Evolutionary conservation across 2,888 invertebrate genomes (phyloP), one percentile per base, ranked within the genome.

Genomic region (Tetanocera ferruginea): DNA sequence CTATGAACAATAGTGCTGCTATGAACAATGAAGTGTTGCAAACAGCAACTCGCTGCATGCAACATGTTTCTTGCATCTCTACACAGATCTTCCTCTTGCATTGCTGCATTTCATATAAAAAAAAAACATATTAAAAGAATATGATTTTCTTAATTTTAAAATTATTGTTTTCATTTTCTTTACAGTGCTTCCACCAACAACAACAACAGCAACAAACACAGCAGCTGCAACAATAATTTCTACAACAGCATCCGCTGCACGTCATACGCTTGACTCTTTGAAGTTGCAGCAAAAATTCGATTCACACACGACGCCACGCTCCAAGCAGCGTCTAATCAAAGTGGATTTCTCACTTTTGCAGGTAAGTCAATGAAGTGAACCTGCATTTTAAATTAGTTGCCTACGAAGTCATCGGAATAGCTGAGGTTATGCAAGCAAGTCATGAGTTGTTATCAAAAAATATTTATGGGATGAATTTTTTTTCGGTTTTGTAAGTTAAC

Each of bases 321-420:
- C 88, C 78, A 86, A 87, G 79, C 89, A 89, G 86, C 92, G 95
- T 85, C 93, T 96, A 85, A 96, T 96, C 90, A 96, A 96, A 92
- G 95, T 96, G 81, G 96, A 96, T 91, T 94, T 95, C 90, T 93
- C 94, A 85, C 92, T 94, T 87, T 91, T 94, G 85, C 92, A 93
- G 92, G 93, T 94, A 85, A 91, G 91, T 86, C 62, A 49, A 19
- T 72, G 9, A 55, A 14, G 23, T 28, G 31, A n/a, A 34, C 31
- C 31, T 19, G 14, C n/a, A n/a, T n/a, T 34, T 66, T 34, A 66
- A 34, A 6, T 37, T 37, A 6, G 11, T 43, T 43, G 43, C 43
- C 43, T 14, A 43, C 11, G 43, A 37, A 37, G 37, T 37, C 37
- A 5, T 8, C 37, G 37, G 14, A 43, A 43, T 14, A 43, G 14